Base-by-base conservation (phyloP, 1,140 invertebrate genomes). In the Dreissena rostriformis region DNA sequence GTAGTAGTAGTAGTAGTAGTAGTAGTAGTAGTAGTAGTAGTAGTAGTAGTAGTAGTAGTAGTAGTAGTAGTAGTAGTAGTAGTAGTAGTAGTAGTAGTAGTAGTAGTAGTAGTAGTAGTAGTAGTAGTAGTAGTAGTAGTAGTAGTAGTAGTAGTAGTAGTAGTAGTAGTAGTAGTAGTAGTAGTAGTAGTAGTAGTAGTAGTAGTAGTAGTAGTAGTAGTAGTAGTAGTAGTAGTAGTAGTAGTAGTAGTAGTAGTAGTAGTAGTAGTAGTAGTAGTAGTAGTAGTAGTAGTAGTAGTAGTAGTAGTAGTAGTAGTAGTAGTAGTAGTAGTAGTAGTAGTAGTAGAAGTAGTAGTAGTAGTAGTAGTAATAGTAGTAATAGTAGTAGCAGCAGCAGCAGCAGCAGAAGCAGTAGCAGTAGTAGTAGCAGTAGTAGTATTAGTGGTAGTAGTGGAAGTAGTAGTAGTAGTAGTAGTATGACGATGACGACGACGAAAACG, bases 251-350 rank as follows among this genome's bases (percentile, higher is more conserved):
- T 57, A 57, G 55, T 57, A 57, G 55, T 57, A 57, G 55, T 57
- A 57, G 55, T 57, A 57, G 55, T 57, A 57, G n/a, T 57, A 57
- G 55, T 57, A 57, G 55, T 57, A 57, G 55, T 57, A 57, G 55
- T 57, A 57, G 55, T 57, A 57, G 55, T 57, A 57, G 55, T 57
- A 57, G n/a, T 57, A 57, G 55, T 61, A 61, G 57, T 61, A 61
- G 57, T 4, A 61, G 57, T 61, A 61, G 57, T 61, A 61, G 57
- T 61, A 61, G 57, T 61, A 61, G 1, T 61, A 61, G 57, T 61
- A 61, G 57, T 61, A 61, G 57, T 61, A 61, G 57, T 61, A 61
- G 57, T 61, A 61, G 57, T 61, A 61, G 57, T 61, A 61, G 57
- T 61, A 61, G 57, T 61, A 4, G 57, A 19, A 61, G 57, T 61